These are phyloP conservation scores for Orientallactaga sibirica DNA, from an alignment of 2,797 vertebrate species.

Conservation along the genomic window DNA sequence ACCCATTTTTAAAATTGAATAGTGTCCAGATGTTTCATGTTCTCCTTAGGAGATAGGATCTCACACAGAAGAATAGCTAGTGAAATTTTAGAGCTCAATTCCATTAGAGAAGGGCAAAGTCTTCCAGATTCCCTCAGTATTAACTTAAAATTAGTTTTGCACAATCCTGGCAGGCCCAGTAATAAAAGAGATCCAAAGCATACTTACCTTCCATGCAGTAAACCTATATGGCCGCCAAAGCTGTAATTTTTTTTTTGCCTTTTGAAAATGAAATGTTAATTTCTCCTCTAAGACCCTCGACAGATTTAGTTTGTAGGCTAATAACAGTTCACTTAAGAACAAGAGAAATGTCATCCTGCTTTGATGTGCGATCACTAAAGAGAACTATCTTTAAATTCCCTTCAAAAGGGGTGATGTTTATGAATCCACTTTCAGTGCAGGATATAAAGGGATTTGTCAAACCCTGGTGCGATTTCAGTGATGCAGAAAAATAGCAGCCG, in stretches of 20 bases:
- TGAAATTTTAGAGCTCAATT: background rate
- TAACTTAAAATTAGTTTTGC: slow-evolving; percentile 72
- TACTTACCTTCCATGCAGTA: slow-evolving; percentile 9
- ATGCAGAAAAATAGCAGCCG: slow-evolving; percentile 79
- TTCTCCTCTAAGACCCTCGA: slow-evolving; percentile 61
- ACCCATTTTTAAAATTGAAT: background rate
- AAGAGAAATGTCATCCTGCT: slow-evolving; percentile 76
- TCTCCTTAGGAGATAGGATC: background rate
- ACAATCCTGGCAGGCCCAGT: slow-evolving; percentile 2
- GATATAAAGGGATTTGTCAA: slow-evolving; percentile 86
- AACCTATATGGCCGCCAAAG: background rate
- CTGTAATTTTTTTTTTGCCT: slow-evolving; percentile 72
- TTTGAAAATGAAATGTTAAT: slow-evolving; percentile 72
- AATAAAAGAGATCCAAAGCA: slow-evolving; percentile 63
- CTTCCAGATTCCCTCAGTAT: slow-evolving; percentile 31
- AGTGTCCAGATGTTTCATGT: background rate
- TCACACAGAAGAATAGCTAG: background rate
- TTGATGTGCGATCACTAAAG: slow-evolving; percentile 77
- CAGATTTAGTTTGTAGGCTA: slow-evolving; percentile 60
- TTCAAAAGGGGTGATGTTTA: slow-evolving; percentile 78
- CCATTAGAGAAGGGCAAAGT: background rate
- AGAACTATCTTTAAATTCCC: slow-evolving; percentile 80
- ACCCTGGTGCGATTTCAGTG: slow-evolving; percentile 77
- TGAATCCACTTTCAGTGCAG: slow-evolving; percentile 80
- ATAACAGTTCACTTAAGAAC: slow-evolving; percentile 63